Percentiles rank a stretch among this genome's conserved stretches.
phyloP scores from a whole-genome alignment of 2,888 invertebrate species.

The Hydraecia micacea region DNA sequence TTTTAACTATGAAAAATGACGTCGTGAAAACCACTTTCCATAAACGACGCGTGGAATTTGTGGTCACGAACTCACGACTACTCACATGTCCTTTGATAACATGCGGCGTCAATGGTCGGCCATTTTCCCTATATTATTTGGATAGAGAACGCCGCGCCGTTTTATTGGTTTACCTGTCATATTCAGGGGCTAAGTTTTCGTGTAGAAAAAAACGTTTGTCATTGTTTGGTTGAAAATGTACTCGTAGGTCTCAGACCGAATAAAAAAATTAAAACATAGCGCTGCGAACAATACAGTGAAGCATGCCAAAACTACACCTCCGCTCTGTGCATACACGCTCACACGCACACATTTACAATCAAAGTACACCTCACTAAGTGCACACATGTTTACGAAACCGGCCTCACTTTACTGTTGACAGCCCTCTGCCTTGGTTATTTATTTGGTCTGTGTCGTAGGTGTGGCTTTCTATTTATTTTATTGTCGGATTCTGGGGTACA shows the following conservation, averaged over 20 bases:
- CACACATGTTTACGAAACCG: no score
- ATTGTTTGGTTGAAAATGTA: conserved; percentile 7
- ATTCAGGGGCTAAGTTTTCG: conserved; percentile 20
- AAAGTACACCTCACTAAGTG: no score
- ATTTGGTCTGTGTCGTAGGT: neutral
- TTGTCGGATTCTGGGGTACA: no score
- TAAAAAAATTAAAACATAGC: no score
- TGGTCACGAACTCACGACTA: conserved; percentile 23
- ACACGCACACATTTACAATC: no score
- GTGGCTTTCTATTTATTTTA: neutral
- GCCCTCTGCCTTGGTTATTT: no score
- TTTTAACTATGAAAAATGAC: conserved; percentile 9
- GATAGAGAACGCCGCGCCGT: conserved; percentile 16
- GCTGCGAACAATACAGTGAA: no score
- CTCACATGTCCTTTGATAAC: conserved; percentile 17
- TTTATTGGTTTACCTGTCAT: conserved; percentile 49
- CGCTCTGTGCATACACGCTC: no score
- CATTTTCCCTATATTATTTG: conserved; percentile 34
- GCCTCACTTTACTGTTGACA: no score
- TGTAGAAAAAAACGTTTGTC: conserved; percentile 6
- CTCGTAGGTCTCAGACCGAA: no score
- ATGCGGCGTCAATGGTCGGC: conserved; percentile 16
- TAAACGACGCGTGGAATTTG: neutral
- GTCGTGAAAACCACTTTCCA: neutral
- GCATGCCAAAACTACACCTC: no score